phyloP scores from a whole-genome alignment of 1,140 invertebrate genomes.

The Gryon sp. region DNA sequence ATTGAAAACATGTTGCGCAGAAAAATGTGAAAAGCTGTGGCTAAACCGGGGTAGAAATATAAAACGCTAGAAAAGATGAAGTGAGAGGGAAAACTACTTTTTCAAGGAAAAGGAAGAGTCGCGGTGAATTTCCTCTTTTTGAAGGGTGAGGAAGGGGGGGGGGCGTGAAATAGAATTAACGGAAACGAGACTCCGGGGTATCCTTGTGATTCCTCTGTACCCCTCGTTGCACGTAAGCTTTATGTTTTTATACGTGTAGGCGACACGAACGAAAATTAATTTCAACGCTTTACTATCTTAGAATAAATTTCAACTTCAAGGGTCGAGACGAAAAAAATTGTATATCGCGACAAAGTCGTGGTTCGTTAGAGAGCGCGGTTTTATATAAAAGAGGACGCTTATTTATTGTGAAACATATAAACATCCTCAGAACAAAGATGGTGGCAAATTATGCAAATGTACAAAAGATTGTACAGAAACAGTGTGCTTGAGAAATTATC shows the following conservation, averaged over 20 bases:
- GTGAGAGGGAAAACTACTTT: conserved; percentile 27
- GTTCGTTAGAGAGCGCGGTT: not conserved
- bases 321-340: conserved; percentile 21
- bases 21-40: conserved; percentile 15
- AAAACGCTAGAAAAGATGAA: conserved; percentile 30
- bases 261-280: conserved; percentile 55
- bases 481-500: conserved; percentile 22
- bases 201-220: conserved; percentile 27
- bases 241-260: conserved; percentile 36
- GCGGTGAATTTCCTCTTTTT: conserved; percentile 26
- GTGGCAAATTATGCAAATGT: conserved; percentile 29
- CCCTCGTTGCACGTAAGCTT: conserved; percentile 15
- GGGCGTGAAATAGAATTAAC: conserved; percentile 62
- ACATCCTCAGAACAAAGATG: no score
- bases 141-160: no score
- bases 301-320: conserved; percentile 39
- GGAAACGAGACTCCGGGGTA: conserved; percentile 55
- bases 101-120: conserved; percentile 28
- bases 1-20: conserved; percentile 7
- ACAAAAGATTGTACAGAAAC: not conserved
- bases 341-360: conserved; percentile 7
- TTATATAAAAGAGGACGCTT: conserved; percentile 3
- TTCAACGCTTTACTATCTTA: conserved; percentile 25
- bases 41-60: conserved; percentile 35
- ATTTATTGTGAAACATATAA: conserved; percentile 12